Evolutionary conservation across 2,888 invertebrate species (phyloP).

Genomic region (Clepsis dumicolana): DNA sequence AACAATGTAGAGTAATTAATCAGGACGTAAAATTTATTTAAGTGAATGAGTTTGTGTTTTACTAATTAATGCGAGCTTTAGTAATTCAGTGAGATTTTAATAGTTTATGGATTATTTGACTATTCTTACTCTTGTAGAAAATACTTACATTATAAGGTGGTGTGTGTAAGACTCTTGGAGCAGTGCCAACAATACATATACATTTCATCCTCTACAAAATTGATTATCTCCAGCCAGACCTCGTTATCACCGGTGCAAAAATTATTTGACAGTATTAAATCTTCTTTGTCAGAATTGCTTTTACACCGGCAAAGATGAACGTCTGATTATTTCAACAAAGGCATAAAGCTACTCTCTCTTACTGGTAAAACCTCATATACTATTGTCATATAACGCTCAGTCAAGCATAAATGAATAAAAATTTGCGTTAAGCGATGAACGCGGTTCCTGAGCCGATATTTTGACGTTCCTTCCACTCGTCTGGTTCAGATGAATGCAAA

Average conservation of each 20-base stretch:
- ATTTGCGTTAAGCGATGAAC: not conserved
- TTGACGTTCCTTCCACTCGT: not conserved
- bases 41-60: not conserved
- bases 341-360: not conserved
- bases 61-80: not conserved
- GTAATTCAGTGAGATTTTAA: not conserved
- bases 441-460: not conserved
- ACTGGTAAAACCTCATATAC: not conserved
- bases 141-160: not conserved
- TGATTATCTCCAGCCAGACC: not conserved
- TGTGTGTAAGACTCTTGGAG: not conserved
- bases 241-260: not conserved
- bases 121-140: not conserved
- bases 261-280: not conserved
- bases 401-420: conserved; percentile 1
- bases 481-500: not conserved
- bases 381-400: not conserved
- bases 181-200: not conserved
- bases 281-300: not conserved
- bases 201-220: not conserved
- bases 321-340: not conserved
- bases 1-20: not conserved
- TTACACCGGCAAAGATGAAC: not conserved
- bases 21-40: not conserved
- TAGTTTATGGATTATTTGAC: no score